Conservation (phyloP, 2,888 invertebrate species). For the Nomada ruficornis region DNA sequence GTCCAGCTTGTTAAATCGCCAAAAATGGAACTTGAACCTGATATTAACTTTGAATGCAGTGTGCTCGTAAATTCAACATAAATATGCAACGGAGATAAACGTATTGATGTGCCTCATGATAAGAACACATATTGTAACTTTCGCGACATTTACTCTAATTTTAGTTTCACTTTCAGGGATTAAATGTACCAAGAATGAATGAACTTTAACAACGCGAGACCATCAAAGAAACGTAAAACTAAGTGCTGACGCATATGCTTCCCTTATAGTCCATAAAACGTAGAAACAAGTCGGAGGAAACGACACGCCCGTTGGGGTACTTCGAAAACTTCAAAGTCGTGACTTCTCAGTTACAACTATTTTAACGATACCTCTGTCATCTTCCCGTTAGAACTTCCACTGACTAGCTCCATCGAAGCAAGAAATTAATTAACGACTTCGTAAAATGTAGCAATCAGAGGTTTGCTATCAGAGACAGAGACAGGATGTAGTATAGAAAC, state of each 20-base stretch:
- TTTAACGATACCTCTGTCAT: neutral
- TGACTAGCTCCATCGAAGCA: neutral
- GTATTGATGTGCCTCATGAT: too few relatives aligned
- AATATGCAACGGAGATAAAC: too few relatives aligned
- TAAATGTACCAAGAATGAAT: neutral
- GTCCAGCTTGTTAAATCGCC: conserved; percentile 4
- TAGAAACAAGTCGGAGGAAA: neutral
- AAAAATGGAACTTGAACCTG: neutral
- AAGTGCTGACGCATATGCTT: neutral
- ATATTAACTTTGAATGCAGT: conserved; percentile 4
- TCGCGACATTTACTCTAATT: neutral
- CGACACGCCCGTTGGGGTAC: neutral
- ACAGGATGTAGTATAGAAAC: neutral
- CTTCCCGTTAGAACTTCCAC: neutral
- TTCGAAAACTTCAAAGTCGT: conserved; percentile 1
- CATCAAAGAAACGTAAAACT: neutral
- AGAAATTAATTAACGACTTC: neutral
- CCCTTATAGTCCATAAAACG: conserved; percentile 8
- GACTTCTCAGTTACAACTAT: conserved; percentile 5
- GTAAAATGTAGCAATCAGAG: neutral
- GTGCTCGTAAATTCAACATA: neutral
- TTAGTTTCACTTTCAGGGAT: neutral
- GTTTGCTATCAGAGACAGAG: neutral
- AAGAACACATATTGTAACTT: neutral
- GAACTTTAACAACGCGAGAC: neutral